Base-by-base conservation (phyloP, 2,888 invertebrate species). In the Scrobipalpa atriplicella region DNA sequence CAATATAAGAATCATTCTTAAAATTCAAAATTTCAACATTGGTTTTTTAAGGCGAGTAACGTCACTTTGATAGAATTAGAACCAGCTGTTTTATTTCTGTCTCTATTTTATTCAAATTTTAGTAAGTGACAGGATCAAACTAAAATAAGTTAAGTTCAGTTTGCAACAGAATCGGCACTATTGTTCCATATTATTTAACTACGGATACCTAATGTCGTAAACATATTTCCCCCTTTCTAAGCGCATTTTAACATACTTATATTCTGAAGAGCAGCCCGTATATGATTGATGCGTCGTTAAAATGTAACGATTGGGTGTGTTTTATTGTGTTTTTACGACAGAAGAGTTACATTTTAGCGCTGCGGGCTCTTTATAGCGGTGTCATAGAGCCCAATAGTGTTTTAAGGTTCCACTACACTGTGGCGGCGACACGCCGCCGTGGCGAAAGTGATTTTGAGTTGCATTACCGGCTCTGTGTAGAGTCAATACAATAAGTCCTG, bases 261-360 rank as follows among this genome's bases (percentile, higher is more conserved):
- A 64, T 56, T 64, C 41, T 41, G 36, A 56, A 64, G 64, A 39
- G 38, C 64, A 29, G 80, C 92, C 92, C 92, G 89, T 92, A 91
- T 91, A 82, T 89, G 87, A 89, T 88, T 85, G 85, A 78, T 72
- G 69, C 84, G 84, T 90, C 90, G 92, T 92, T 90, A 91, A 92
- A 91, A 80, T 81, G 81, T 88, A 89, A 87, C 88, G 84, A 88
- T 89, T 82, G 84, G 84, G 84, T 82, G 84, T 84, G 86, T 82
- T 90, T 90, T 92, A 91, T 90, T 84, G 83, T 88, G 77, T 64
- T 85, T 91, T 92, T 92, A 92, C 84, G 91, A 85, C 81, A 77
- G 83, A 85, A 81, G 84, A 87, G 87, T 87, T 85, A 91, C 92
- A 87, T 90, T 92, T 92, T 91, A 92, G 92, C 90, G 89, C 87